Percentiles rank a stretch among this genome's conserved stretches.
Conservation (phyloP, 1,140 invertebrate genomes). For the Trichomalopsis sarcophagae region DNA sequence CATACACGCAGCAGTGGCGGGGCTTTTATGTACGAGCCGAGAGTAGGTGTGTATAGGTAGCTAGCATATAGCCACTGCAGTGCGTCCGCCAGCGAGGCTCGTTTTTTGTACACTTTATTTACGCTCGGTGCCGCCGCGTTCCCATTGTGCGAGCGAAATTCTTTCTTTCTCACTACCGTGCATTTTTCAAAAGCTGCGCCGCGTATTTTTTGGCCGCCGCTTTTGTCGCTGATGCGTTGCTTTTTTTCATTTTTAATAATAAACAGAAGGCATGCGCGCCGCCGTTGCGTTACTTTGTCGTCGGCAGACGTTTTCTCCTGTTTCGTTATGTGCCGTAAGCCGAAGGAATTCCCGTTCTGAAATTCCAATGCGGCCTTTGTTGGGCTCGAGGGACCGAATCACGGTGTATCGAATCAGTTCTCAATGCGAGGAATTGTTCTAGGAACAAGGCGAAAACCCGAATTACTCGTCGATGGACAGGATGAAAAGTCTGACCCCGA, state of each 20-base stretch:
- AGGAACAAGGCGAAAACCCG: too few relatives aligned
- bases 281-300: background rate
- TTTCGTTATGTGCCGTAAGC: too few relatives aligned
- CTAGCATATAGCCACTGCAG: background rate
- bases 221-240: slow-evolving; percentile 12
- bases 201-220: slow-evolving; percentile 32
- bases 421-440: too few relatives aligned
- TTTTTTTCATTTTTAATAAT: slow-evolving; percentile 35
- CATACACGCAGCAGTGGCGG: background rate
- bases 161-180: slow-evolving; percentile 35
- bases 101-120: slow-evolving; percentile 44
- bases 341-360: too few relatives aligned
- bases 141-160: slow-evolving; percentile 40
- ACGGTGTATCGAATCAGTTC: too few relatives aligned
- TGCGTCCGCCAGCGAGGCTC: background rate
- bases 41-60: background rate
- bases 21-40: slow-evolving; percentile 18
- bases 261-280: slow-evolving; percentile 25
- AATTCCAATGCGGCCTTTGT: too few relatives aligned
- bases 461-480: background rate
- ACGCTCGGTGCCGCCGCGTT: slow-evolving; percentile 1
- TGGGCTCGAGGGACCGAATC: too few relatives aligned
- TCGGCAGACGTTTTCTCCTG: background rate
- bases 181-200: slow-evolving; percentile 24
- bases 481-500: background rate